A percentile compares a stretch with the other conserved stretches of the same genome.
These are phyloP conservation scores for Peribatodes rhomboidaria DNA, from an alignment of 2,888 invertebrate genomes.

Conservation along the genomic window DNA sequence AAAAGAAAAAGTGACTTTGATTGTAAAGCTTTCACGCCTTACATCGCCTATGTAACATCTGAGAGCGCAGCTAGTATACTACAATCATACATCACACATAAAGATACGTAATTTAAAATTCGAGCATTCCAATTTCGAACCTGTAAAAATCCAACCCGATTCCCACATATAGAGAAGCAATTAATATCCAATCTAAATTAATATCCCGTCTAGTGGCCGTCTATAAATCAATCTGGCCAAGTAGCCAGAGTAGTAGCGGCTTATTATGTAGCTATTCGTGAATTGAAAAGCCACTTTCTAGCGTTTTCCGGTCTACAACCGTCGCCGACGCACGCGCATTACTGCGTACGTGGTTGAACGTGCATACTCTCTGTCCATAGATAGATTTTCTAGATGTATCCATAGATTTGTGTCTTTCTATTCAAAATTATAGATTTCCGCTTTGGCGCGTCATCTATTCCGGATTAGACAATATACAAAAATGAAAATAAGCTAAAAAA, in stretches of 20 bases:
- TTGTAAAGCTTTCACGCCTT: too few relatives aligned
- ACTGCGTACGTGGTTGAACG: conserved; percentile 62
- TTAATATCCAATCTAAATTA: conserved; percentile 6
- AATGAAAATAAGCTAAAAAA: too few relatives aligned
- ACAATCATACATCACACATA: too few relatives aligned
- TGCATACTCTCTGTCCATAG: background rate
- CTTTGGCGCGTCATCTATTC: too few relatives aligned
- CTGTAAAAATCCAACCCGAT: background rate
- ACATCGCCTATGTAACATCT: too few relatives aligned
- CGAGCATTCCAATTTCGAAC: background rate
- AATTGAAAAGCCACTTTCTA: conserved; percentile 86
- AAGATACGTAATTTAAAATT: background rate
- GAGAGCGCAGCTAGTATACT: too few relatives aligned
- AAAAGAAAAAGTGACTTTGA: too few relatives aligned
- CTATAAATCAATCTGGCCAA: conserved; percentile 27
- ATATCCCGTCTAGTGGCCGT: conserved; percentile 10
- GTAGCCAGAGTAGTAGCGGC: conserved; percentile 39
- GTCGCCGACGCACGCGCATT: conserved; percentile 66
- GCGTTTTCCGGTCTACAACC: conserved; percentile 84
- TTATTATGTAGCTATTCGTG: conserved; percentile 83
- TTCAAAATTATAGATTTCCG: too few relatives aligned
- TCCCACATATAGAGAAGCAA: background rate
- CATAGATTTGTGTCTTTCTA: too few relatives aligned
- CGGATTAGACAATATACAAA: too few relatives aligned
- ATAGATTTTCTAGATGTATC: too few relatives aligned